A percentile compares a stretch with the other conserved stretches of the same genome.
These are phyloP conservation scores for Lanistes nyassanus DNA, from an alignment of 1,140 invertebrate species.

Conservation along the genomic window DNA sequence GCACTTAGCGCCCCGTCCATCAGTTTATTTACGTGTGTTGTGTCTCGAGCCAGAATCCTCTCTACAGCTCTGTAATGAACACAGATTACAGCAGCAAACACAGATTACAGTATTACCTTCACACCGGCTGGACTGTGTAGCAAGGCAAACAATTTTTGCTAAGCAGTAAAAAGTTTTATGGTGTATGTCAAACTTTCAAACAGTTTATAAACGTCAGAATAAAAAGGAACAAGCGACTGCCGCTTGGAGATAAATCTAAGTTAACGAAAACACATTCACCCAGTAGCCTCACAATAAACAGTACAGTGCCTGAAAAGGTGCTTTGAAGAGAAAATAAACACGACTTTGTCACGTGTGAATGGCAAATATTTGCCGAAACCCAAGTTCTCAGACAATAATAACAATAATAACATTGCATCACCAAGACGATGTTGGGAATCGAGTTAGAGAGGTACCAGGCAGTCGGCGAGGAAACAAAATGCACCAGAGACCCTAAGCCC, in stretches of 20 bases:
- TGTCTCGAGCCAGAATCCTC: constrained; percentile 14
- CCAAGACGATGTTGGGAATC: background rate
- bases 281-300: background rate
- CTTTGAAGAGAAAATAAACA: too few relatives aligned
- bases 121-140: too few relatives aligned
- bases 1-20: constrained; percentile 9
- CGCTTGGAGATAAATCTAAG: too few relatives aligned
- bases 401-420: background rate
- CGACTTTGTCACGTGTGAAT: too few relatives aligned
- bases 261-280: background rate
- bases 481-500: background rate
- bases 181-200: background rate
- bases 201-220: background rate
- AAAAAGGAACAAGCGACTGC: background rate
- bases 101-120: too few relatives aligned
- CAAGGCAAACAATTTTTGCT: too few relatives aligned
- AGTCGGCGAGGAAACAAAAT: background rate
- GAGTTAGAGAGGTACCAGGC: background rate
- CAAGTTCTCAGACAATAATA: background rate
- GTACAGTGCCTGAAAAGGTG: too few relatives aligned
- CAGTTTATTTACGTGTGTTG: background rate
- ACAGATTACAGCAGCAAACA: too few relatives aligned
- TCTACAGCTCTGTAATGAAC: constrained; percentile 13
- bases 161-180: too few relatives aligned
- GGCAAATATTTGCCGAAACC: background rate